These are phyloP conservation scores for Chaetodon trifascialis DNA, from an alignment of 2,113 vertebrate species.

Conservation along the genomic window DNA sequence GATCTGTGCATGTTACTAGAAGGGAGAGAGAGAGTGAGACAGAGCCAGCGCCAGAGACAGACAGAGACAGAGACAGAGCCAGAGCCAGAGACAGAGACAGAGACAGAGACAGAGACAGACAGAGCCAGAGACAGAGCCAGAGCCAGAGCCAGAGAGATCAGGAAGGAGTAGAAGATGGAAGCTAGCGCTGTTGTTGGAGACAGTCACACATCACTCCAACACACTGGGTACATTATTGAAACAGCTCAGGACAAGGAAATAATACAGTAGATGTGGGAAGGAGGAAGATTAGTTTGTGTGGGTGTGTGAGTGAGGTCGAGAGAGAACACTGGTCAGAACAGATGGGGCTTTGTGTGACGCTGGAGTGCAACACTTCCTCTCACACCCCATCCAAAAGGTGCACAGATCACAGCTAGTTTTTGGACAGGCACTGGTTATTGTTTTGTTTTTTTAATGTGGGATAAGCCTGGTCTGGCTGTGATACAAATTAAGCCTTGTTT, in stretches of 20 bases:
- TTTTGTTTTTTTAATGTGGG: background rate
- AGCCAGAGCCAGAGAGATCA: background rate
- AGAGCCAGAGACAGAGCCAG: too few relatives aligned
- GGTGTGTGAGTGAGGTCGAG: constrained; percentile 10
- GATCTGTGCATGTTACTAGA: constrained; percentile 18
- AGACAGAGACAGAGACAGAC: too few relatives aligned
- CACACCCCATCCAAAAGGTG: constrained; percentile 7
- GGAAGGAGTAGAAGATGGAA: constrained; percentile 20
- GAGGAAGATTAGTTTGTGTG: background rate
- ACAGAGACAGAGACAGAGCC: too few relatives aligned
- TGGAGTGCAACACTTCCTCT: constrained; percentile 31
- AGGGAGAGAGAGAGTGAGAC: background rate
- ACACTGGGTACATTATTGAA: constrained; percentile 26
- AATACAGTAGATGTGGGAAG: constrained; percentile 32
- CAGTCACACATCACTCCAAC: constrained; percentile 35
- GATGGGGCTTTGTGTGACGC: constrained; percentile 35
- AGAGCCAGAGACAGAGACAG: too few relatives aligned
- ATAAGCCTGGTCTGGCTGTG: background rate
- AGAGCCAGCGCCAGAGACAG: too few relatives aligned
- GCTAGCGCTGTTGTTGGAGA: constrained; percentile 27
- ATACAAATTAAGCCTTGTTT: background rate
- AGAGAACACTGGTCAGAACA: constrained; percentile 10
- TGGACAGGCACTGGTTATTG: background rate
- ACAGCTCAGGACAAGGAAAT: constrained; percentile 40
- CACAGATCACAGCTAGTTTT: background rate